Conservation (phyloP, 2,113 vertebrate genomes). For the Neolamprologus variostigma region DNA sequence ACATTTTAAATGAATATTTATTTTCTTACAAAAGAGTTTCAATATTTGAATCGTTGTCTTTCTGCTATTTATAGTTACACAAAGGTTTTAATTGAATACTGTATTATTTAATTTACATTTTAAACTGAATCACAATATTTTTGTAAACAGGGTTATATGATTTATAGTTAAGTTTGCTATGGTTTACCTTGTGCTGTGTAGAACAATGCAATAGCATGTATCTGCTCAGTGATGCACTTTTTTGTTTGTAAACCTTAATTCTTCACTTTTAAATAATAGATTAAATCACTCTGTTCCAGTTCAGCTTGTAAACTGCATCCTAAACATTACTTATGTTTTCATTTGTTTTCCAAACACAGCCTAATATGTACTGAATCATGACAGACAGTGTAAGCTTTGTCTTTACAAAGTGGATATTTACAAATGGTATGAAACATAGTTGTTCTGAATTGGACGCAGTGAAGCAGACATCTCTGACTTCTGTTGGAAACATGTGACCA, state of each 20-base stretch:
- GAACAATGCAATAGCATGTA: neutral
- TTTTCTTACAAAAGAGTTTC: neutral
- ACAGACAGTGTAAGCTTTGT: neutral
- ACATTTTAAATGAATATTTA: neutral
- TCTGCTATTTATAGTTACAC: neutral
- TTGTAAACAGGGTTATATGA: neutral
- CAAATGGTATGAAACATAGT: neutral
- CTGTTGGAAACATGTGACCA: neutral
- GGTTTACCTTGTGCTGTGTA: neutral
- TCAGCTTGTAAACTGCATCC: neutral
- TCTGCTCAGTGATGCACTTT: neutral
- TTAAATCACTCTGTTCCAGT: neutral
- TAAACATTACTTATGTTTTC: neutral
- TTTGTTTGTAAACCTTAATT: neutral
- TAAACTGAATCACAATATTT: neutral
- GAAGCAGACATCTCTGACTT: neutral
- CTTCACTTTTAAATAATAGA: neutral
- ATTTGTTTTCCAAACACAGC: neutral
- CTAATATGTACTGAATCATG: neutral
- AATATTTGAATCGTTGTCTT: neutral
- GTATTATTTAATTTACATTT: neutral
- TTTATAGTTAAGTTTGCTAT: neutral
- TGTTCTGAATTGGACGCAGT: neutral
- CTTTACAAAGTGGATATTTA: neutral
- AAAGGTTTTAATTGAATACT: neutral